Evolutionary conservation across 1,140 invertebrate species (phyloP), one percentile per base, ranked within the genome.

Genomic region (Cherax quadricarinatus): DNA sequence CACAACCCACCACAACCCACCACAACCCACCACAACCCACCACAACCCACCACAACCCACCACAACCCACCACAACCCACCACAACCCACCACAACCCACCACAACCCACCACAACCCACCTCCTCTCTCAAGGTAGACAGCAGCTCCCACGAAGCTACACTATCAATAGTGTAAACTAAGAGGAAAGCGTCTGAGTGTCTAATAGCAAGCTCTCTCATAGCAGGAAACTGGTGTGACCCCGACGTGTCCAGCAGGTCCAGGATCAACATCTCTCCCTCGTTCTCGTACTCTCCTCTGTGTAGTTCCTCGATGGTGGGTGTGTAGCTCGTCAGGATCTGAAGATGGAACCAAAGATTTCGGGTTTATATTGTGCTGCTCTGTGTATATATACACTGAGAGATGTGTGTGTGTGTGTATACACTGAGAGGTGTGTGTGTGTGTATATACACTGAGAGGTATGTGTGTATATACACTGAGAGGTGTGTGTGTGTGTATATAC

Each of bases 201-300:
- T 93, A 82, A 93, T 92, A 30, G 93, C 90, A 41, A 93, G 83
- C 24, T 92, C 93, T 12, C 93, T 85, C 93, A 93, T 93, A 53
- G 93, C 93, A 2, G 93, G 93, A 49, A 93, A 93, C 87, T 93
- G 89, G 86, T 93, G 88, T 4, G 89, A 75, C 18, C 93, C 93
- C 5, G 93, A 93, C 0, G 93, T 93, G 83, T 93, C 93, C 53
- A 93, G 82, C 18, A 90, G 88, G 81, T 90, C 88, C 41, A 90
- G 81, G 88, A 78, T 90, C 21, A 90, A 81, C 9, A 66, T 90
- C 66, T 90, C 88, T 0, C 88, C 88, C 66, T 90, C 88, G 88
- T 84, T 84, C 66, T 90, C 88, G 30, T 90, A 90, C 82, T 90
- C 88, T 21, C 88, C 88, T n/a, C 88, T 60, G 24, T 90, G 88